Conservation (phyloP, 2,797 vertebrate species). For the Labroides dimidiatus region DNA sequence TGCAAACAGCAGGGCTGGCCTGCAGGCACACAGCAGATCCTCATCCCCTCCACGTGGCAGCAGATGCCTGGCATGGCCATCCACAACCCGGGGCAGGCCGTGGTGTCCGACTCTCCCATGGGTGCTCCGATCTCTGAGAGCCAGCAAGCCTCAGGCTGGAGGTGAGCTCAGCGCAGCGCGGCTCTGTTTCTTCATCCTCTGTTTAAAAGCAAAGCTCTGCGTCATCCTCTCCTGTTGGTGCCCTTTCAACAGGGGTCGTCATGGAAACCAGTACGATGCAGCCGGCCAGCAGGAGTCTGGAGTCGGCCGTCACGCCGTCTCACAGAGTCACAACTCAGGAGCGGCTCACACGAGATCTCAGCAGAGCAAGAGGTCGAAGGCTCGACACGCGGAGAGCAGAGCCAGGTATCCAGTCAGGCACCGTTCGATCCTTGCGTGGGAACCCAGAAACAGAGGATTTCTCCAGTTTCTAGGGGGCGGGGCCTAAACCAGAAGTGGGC, state of each 20-base stretch:
- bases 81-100: slow-evolving; percentile 92
- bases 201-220: background rate
- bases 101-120: slow-evolving; percentile 87
- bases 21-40: slow-evolving; percentile 96
- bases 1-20: slow-evolving; percentile 95
- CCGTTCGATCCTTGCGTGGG: too few species aligned
- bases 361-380: slow-evolving; percentile 91
- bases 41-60: slow-evolving; percentile 97
- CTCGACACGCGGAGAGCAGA: slow-evolving; percentile 81
- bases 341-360: slow-evolving; percentile 87
- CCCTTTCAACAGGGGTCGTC: slow-evolving; percentile 81
- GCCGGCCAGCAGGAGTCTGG: slow-evolving; percentile 89
- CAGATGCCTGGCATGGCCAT: slow-evolving; percentile 95
- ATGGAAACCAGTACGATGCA: slow-evolving; percentile 91
- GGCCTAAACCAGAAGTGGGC: too few species aligned
- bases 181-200: background rate
- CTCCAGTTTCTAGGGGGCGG: too few species aligned
- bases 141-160: slow-evolving; percentile 92
- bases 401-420: slow-evolving; percentile 80
- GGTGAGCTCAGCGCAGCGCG: slow-evolving; percentile 76
- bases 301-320: slow-evolving; percentile 86
- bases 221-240: background rate
- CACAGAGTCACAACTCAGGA: slow-evolving; percentile 88
- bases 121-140: slow-evolving; percentile 87
- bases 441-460: too few species aligned